Conservation (phyloP, 2,888 invertebrate species). For the Auanema freiburgensis region DNA sequence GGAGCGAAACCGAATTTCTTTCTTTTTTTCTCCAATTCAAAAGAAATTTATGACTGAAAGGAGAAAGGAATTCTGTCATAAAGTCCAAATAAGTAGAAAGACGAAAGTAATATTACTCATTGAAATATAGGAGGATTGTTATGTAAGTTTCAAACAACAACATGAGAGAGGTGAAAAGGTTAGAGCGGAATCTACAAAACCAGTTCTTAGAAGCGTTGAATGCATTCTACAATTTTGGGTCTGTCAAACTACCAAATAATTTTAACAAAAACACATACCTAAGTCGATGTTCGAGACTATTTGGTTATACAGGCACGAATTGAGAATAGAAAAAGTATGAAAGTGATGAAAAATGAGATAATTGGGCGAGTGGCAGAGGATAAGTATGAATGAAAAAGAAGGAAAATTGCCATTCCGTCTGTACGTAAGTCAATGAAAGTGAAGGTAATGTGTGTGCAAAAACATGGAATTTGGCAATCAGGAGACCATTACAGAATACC, state of each 20-base stretch:
- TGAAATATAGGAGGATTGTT: neutral
- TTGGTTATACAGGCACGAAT: too few species aligned
- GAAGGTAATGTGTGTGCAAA: too few species aligned
- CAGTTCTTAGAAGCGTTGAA: conserved; percentile 4
- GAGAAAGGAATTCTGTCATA: conserved; percentile 4
- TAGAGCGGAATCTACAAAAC: conserved; percentile 3
- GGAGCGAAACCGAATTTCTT: neutral
- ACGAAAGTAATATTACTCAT: conserved; percentile 1
- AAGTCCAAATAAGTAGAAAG: conserved; percentile 2
- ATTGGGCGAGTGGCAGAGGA: neutral
- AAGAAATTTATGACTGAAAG: conserved; percentile 4
- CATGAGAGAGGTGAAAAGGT: neutral
- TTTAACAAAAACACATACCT: too few species aligned
- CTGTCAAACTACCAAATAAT: too few species aligned
- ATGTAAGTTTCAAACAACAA: conserved; percentile 6
- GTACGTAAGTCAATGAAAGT: too few species aligned
- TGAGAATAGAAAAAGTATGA: too few species aligned
- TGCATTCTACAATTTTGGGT: too few species aligned
- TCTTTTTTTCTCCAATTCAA: neutral
- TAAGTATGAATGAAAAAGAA: neutral
- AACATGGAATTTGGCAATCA: too few species aligned
- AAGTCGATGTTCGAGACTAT: too few species aligned
- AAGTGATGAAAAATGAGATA: too few species aligned
- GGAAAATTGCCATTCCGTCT: too few species aligned
- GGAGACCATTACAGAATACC: too few species aligned